Evolutionary conservation across 2,797 vertebrate species (phyloP).

Genomic region (Acanthurus tractus): DNA sequence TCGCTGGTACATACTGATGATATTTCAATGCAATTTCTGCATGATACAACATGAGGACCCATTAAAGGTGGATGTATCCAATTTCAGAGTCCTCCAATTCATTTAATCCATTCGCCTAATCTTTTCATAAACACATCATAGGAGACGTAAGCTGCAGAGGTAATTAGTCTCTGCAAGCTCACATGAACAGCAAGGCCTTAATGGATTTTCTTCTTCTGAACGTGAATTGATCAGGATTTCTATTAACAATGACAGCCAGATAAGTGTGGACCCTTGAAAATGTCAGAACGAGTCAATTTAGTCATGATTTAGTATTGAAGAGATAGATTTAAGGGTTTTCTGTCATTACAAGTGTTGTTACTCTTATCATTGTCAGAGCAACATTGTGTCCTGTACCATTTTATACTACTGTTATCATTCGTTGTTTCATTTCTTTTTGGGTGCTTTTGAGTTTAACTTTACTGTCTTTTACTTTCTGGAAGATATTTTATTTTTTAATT

Average conservation of each 20-base stretch:
- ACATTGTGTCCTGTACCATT: background rate
- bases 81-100: conserved; percentile 59
- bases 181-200: conserved; percentile 59
- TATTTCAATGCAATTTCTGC: conserved; percentile 50
- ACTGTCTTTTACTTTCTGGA: no score
- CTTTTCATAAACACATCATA: conserved; percentile 62
- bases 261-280: conserved; percentile 45
- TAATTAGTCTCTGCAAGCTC: conserved; percentile 66
- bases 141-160: conserved; percentile 49
- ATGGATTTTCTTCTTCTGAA: conserved; percentile 61
- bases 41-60: conserved; percentile 31
- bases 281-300: conserved; percentile 31
- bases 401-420: background rate
- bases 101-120: conserved; percentile 65
- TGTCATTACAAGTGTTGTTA: background rate
- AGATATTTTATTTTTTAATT: no score
- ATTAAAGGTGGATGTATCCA: conserved; percentile 41
- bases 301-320: conserved; percentile 9
- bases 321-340: conserved; percentile 6
- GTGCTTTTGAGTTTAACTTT: no score
- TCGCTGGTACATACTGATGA: conserved; percentile 35
- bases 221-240: conserved; percentile 65
- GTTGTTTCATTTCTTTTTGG: background rate
- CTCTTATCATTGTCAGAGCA: background rate
- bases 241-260: conserved; percentile 49